Evolutionary conservation across 2,797 vertebrate species (phyloP), one percentile per base, ranked within the genome.

Genomic region (Halcyon badia): DNA sequence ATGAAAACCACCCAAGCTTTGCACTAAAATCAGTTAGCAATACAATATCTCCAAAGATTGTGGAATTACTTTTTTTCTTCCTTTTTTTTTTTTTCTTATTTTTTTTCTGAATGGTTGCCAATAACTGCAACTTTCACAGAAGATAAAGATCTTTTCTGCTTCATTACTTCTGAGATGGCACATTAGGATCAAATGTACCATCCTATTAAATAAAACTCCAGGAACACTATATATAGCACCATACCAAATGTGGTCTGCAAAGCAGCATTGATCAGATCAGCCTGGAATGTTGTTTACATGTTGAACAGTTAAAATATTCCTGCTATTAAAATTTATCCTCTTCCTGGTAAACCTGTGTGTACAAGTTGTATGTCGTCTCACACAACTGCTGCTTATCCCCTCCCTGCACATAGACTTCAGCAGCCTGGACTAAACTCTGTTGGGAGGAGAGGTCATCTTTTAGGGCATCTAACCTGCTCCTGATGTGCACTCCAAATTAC

Each of bases 121-220:
- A 98, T 98, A 98, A 97, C 96, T 96, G 97, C 97, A 96, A 98
- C 94, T 97, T 98, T 97, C 97, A 97, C 88, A 97, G 97, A 96
- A 97, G 97, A 98, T 97, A 97, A 97, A 98, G 95, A 97, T 97
- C 96, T 97, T 97, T 96, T 97, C 95, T 96, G 97, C 97, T 98
- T 98, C 97, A 98, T 98, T 98, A 98, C 97, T 97, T 97, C 94
- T 97, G 97, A 97, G 96, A 98, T 97, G 97, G 96, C 96, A 96
- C 96, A 97, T 98, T 97, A 98, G 95, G 91, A 98, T 97, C 97
- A 97, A 97, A 98, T 97, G 96, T 96, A 97, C 89, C 89, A 1
- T 97, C 96, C 97, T 96, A 98, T 98, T 98, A 97, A 97, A 97
- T 97, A 97, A 97, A 97, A 97, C 96, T 97, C 95, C 94, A 94